These are phyloP conservation scores for Chelonus formosanus DNA, from an alignment of 2,888 invertebrate species.

Conservation along the genomic window DNA sequence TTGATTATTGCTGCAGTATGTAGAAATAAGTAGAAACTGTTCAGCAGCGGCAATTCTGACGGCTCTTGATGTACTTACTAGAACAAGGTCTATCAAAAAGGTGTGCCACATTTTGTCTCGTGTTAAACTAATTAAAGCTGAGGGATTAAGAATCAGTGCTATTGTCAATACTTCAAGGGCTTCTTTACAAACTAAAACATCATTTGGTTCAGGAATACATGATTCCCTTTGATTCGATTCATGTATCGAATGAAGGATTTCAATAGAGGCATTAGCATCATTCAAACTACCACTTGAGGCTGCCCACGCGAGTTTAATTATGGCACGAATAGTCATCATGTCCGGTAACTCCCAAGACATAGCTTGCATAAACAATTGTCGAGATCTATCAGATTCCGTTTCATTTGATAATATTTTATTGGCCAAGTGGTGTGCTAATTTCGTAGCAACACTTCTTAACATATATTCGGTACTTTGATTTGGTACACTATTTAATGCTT, in stretches of 20 bases:
- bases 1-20: conserved; percentile 76
- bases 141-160: conserved; percentile 88
- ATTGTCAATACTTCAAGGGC: conserved; percentile 92
- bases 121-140: conserved; percentile 81
- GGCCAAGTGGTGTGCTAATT: conserved; percentile 82
- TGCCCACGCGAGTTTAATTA: conserved; percentile 82
- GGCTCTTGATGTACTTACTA: conserved; percentile 80
- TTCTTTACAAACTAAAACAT: conserved; percentile 84
- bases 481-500: conserved; percentile 85
- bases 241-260: conserved; percentile 73
- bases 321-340: conserved; percentile 75
- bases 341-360: conserved; percentile 78
- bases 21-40: conserved; percentile 84
- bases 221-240: conserved; percentile 69
- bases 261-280: conserved; percentile 70
- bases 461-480: conserved; percentile 86
- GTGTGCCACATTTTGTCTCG: conserved; percentile 87
- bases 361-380: conserved; percentile 69
- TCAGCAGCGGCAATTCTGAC: conserved; percentile 83
- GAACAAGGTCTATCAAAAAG: conserved; percentile 87
- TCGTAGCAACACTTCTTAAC: conserved; percentile 82
- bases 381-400: conserved; percentile 67
- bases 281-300: conserved; percentile 76
- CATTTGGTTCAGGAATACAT: conserved; percentile 72
- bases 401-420: conserved; percentile 72